phyloP scores from a whole-genome alignment of 2,888 invertebrate genomes.

The Diadegma fenestrale region DNA sequence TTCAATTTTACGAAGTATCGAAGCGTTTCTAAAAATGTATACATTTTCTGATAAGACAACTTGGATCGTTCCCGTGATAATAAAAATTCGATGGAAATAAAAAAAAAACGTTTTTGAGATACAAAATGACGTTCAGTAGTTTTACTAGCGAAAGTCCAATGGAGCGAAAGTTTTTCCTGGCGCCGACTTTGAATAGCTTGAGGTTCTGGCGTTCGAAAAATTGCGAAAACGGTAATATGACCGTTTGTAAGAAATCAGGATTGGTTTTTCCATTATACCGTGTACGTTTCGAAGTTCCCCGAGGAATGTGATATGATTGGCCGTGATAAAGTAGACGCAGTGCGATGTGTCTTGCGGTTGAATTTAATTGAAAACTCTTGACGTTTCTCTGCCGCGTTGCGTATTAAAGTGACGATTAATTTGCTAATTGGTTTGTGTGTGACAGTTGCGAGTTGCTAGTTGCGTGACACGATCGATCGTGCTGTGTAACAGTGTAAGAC shows the following conservation, averaged over 20 bases:
- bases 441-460: conserved; percentile 2
- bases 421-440: not conserved
- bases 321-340: not conserved
- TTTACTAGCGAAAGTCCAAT: not conserved
- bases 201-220: no score
- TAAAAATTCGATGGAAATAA: not conserved
- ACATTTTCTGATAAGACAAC: not conserved
- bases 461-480: conserved; percentile 2
- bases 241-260: not conserved
- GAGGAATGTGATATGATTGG: not conserved
- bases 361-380: not conserved
- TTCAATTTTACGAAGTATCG: not conserved
- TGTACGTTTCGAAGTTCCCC: no score
- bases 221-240: no score
- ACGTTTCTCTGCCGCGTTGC: not conserved
- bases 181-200: no score
- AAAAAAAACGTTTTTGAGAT: not conserved
- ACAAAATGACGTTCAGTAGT: not conserved
- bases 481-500: not conserved
- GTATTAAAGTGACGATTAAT: not conserved
- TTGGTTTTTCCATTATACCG: not conserved
- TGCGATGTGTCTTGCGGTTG: not conserved
- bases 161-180: no score
- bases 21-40: not conserved
- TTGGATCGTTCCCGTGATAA: not conserved